These are phyloP conservation scores for Parambassis ranga DNA, from an alignment of 2,797 vertebrate species.

Conservation along the genomic window DNA sequence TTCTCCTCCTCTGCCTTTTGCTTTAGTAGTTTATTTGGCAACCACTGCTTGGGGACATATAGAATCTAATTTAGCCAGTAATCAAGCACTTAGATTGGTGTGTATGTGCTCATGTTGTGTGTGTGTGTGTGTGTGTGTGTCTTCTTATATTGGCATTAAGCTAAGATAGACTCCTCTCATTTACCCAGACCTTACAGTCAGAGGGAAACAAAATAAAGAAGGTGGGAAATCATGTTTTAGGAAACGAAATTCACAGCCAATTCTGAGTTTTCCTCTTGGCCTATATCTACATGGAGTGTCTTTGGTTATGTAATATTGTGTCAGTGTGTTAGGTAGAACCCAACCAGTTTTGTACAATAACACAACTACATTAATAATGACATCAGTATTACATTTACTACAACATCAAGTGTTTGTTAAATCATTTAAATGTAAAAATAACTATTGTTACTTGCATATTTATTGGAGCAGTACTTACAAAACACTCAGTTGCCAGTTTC, in stretches of 20 bases:
- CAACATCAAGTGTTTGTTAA: no score
- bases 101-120: slow-evolving; percentile 11
- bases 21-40: slow-evolving; percentile 50
- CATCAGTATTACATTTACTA: neutral
- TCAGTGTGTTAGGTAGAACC: neutral
- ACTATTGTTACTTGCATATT: no score
- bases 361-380: no score
- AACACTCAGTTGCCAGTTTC: no score
- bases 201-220: slow-evolving; percentile 2
- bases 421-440: no score
- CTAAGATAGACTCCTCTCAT: slow-evolving; percentile 38
- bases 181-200: slow-evolving; percentile 4
- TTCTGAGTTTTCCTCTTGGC: neutral
- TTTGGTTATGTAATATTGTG: neutral
- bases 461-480: no score
- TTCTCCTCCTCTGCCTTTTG: slow-evolving; percentile 15
- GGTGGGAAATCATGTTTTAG: neutral
- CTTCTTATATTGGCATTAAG: slow-evolving; percentile 41
- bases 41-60: slow-evolving; percentile 26
- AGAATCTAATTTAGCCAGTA: slow-evolving; percentile 65
- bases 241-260: neutral
- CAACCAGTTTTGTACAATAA: no score
- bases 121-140: neutral
- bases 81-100: slow-evolving; percentile 51
- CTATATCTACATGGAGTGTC: no score